Evolutionary conservation across 1,140 invertebrate species (phyloP).

Genomic region (Atta colombica): DNA sequence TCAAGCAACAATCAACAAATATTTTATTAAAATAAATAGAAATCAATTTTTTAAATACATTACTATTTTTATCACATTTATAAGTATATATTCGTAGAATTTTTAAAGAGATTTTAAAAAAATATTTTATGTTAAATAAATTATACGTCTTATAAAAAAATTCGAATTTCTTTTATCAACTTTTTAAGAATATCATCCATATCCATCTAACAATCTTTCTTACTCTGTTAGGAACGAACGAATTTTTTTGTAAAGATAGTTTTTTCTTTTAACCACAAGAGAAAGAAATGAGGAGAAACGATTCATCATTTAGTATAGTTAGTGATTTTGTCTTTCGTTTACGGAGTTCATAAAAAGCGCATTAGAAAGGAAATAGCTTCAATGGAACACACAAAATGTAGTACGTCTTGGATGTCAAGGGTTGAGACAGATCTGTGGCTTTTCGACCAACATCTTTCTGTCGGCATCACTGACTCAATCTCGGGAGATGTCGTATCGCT

Average conservation of each 20-base stretch:
- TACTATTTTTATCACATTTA: not conserved
- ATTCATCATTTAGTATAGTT: conserved; percentile 28
- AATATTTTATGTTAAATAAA: not conserved
- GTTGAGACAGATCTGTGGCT: conserved; percentile 5
- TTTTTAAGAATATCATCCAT: not conserved
- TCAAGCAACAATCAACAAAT: not conserved
- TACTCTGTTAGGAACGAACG: not conserved
- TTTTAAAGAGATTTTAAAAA: not conserved
- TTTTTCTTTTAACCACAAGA: conserved; percentile 5
- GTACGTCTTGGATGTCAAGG: not conserved
- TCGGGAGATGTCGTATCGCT: not conserved
- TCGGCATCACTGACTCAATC: conserved; percentile 34
- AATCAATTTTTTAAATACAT: not conserved
- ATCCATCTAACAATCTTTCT: not conserved
- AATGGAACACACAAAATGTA: conserved; percentile 24
- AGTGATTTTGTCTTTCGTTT: not conserved
- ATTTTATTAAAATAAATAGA: no score
- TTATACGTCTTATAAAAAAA: not conserved
- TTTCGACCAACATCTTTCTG: conserved; percentile 2
- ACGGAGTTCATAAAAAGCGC: conserved; percentile 8
- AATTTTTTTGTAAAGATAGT: not conserved
- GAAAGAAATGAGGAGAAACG: conserved; percentile 8
- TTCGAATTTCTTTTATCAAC: not conserved
- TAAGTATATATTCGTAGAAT: not conserved
- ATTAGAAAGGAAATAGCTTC: conserved; percentile 46